phyloP scores from a whole-genome alignment of 92 coral and sea anemone genomes.

The Zoanthus gigantus region DNA sequence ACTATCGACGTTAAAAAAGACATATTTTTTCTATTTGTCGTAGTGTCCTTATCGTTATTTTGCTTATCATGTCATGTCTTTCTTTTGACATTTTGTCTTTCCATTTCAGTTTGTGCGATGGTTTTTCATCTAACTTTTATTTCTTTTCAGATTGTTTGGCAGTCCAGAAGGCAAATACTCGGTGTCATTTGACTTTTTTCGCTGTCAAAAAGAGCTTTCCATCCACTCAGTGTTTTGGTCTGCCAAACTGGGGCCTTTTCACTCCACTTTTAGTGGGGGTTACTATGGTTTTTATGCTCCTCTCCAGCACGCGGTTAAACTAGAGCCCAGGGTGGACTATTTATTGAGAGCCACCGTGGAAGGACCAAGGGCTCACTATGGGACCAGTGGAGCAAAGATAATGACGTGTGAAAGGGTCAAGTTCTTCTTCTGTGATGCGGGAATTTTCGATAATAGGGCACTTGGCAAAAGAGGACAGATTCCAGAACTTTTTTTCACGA shows the following conservation, averaged over 20 bases:
- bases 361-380: conserved; percentile 36
- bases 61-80: too few relatives aligned
- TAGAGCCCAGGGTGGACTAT: conserved; percentile 43
- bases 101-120: too few relatives aligned
- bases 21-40: too few relatives aligned
- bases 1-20: too few relatives aligned
- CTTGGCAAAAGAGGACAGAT: conserved; percentile 41
- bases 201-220: conserved; percentile 44
- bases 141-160: conserved; percentile 29
- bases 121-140: not conserved
- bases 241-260: conserved; percentile 23
- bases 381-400: conserved; percentile 30
- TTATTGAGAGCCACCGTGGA: conserved; percentile 44
- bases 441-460: conserved; percentile 42
- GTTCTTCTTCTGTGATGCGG: conserved; percentile 39
- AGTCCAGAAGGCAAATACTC: conserved; percentile 26
- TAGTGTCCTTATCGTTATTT: too few relatives aligned
- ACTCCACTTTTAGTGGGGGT: conserved; percentile 15
- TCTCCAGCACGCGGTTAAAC: conserved; percentile 29
- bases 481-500: conserved; percentile 41
- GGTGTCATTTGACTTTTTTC: conserved; percentile 34
- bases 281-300: conserved; percentile 34
- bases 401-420: conserved; percentile 31
- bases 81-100: too few relatives aligned
- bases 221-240: conserved; percentile 48